These are phyloP conservation scores for Macrocentrus cingulum DNA, from an alignment of 1,140 invertebrate species.

Conservation along the genomic window DNA sequence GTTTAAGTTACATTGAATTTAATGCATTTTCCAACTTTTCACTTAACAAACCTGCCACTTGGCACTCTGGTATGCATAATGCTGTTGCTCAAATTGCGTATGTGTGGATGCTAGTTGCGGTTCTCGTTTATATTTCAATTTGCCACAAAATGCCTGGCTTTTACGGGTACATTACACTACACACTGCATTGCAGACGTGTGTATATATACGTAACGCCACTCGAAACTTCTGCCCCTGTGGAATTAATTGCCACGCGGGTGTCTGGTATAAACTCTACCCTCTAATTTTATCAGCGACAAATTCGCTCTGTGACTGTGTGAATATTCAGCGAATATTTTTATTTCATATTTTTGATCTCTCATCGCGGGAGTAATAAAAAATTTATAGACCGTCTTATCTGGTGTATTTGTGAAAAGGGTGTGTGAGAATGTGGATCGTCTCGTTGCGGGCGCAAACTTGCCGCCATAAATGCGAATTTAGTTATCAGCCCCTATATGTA, in stretches of 20 bases:
- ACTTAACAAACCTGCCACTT: slow-evolving; percentile 25
- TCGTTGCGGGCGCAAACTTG: slow-evolving; percentile 28
- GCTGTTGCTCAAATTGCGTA: background rate
- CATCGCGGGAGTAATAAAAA: too few species aligned
- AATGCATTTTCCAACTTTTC: slow-evolving; percentile 31
- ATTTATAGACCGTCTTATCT: too few species aligned
- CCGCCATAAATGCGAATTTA: slow-evolving; percentile 49
- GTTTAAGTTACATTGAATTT: slow-evolving; percentile 2
- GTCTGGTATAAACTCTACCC: slow-evolving; percentile 3
- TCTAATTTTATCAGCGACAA: slow-evolving; percentile 25
- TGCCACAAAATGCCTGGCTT: slow-evolving; percentile 21
- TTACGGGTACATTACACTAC: slow-evolving; percentile 19
- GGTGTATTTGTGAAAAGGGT: slow-evolving; percentile 3
- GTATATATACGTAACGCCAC: background rate
- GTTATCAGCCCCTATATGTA: slow-evolving; percentile 40
- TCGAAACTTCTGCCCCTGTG: slow-evolving; percentile 19
- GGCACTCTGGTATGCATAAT: slow-evolving; percentile 1
- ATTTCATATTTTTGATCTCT: too few species aligned
- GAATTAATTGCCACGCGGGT: slow-evolving; percentile 26
- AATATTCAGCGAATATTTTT: background rate
- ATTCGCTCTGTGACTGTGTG: background rate
- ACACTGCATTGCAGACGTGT: background rate
- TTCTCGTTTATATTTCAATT: slow-evolving; percentile 28
- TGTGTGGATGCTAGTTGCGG: background rate
- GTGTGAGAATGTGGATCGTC: slow-evolving; percentile 11